Percentiles rank a stretch among this genome's conserved stretches.
Evolutionary conservation across 2,113 vertebrate species (phyloP).

Genomic region (Hystrix brachyura): DNA sequence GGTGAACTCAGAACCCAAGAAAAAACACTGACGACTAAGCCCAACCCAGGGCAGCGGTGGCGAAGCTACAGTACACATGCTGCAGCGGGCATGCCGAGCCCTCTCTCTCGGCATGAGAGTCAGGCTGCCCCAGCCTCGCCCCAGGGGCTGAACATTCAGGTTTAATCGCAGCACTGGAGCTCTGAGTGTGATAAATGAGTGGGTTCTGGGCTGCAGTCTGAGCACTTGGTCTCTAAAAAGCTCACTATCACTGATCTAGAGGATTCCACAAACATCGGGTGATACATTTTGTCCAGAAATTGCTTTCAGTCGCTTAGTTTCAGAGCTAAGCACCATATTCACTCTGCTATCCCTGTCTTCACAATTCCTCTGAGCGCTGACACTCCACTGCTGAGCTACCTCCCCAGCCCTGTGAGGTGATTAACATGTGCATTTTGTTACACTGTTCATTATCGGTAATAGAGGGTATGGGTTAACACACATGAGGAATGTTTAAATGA

Average conservation of each 20-base stretch:
- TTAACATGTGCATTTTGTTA: not conserved
- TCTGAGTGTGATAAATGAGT: not conserved
- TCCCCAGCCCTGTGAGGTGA: not conserved
- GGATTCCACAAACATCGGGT: not conserved
- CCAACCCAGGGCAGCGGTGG: not conserved
- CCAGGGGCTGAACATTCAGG: not conserved
- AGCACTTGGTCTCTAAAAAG: not conserved
- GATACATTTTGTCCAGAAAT: not conserved
- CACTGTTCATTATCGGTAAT: not conserved
- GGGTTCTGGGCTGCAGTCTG: not conserved
- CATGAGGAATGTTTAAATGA: constrained; percentile 3
- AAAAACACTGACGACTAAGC: not conserved
- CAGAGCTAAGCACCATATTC: not conserved
- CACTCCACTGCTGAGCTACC: not conserved
- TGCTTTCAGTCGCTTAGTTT: constrained; percentile 14
- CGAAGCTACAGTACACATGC: accelerated
- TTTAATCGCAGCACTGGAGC: not conserved
- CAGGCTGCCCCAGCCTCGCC: not conserved
- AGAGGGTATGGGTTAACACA: constrained; percentile 12
- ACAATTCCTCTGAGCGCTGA: not conserved
- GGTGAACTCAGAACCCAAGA: not conserved
- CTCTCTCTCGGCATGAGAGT: not conserved
- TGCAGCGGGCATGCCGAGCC: not conserved
- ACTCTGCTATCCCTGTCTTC: not conserved
- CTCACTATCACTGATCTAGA: not conserved